These are phyloP conservation scores for Lepidiolamprologus cunningtoni DNA, from an alignment of 2,113 vertebrate genomes.

Conservation along the genomic window DNA sequence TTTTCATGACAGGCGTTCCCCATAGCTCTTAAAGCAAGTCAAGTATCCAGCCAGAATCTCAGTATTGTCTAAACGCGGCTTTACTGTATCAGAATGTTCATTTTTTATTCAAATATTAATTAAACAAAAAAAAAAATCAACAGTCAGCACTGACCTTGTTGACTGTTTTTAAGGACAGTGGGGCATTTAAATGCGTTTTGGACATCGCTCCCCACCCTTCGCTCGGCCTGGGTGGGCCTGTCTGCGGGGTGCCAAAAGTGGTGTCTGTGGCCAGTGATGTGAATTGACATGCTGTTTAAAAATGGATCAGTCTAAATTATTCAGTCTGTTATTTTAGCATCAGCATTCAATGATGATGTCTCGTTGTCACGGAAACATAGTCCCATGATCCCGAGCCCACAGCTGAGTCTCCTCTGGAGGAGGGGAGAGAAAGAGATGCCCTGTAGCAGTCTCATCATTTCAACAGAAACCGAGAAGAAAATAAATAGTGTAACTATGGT, in stretches of 20 bases:
- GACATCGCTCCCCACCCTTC: not conserved
- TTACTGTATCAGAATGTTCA: not conserved
- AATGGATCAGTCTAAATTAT: conserved; percentile 72
- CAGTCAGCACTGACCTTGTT: not conserved
- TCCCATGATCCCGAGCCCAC: conserved; percentile 42
- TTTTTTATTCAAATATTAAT: not conserved
- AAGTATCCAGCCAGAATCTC: not conserved
- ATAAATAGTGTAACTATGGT: conserved; percentile 1
- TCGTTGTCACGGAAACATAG: conserved; percentile 67
- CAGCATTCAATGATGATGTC: conserved; percentile 50
- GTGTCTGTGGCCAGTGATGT: conserved; percentile 52
- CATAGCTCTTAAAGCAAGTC: not conserved
- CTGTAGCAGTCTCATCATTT: conserved; percentile 2
- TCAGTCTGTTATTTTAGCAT: conserved; percentile 72
- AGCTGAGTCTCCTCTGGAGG: conserved; percentile 43
- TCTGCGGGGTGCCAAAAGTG: conserved; percentile 39
- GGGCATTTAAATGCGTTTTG: not conserved
- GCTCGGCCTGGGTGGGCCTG: conserved; percentile 33
- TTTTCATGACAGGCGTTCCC: not conserved
- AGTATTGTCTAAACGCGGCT: not conserved
- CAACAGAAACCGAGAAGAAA: conserved; percentile 8
- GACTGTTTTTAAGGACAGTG: not conserved
- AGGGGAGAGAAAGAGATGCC: not conserved
- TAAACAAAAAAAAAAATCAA: not conserved
- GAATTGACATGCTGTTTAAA: conserved; percentile 69